These are phyloP conservation scores for Cynaeus angustus DNA, from an alignment of 2,888 invertebrate genomes.

Conservation along the genomic window DNA sequence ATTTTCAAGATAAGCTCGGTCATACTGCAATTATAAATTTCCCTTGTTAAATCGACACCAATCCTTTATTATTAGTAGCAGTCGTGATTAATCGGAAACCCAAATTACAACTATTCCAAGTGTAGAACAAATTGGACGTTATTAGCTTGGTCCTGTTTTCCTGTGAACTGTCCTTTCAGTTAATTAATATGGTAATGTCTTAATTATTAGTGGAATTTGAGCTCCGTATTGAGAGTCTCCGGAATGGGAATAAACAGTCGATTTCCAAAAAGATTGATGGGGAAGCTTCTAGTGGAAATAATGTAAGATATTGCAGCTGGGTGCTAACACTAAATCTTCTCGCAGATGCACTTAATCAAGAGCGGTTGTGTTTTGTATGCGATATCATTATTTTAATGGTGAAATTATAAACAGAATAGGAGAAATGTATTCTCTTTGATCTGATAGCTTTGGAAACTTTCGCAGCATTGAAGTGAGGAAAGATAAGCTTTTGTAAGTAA, in stretches of 20 bases:
- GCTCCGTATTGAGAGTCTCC: background rate
- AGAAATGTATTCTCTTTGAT: constrained; percentile 4
- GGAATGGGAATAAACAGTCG: background rate
- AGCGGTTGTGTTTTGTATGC: background rate
- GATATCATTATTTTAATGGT: background rate
- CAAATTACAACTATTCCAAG: constrained; percentile 19
- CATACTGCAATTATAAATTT: background rate
- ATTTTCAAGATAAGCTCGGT: constrained; percentile 4
- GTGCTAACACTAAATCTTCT: constrained; percentile 6
- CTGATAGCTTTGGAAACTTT: background rate
- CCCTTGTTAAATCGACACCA: background rate
- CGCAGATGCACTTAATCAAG: constrained; percentile 9
- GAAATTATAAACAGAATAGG: constrained; percentile 2
- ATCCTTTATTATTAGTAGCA: constrained; percentile 1
- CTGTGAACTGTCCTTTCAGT: constrained; percentile 15
- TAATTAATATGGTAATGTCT: constrained; percentile 33
- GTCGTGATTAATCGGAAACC: constrained; percentile 12
- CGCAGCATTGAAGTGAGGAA: background rate
- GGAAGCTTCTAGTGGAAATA: constrained; percentile 10
- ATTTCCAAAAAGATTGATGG: constrained; percentile 11
- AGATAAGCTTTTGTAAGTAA: background rate
- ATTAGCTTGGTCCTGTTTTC: constrained; percentile 20
- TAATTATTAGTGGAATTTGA: constrained; percentile 19
- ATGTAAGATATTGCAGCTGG: constrained; percentile 13
- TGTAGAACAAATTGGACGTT: constrained; percentile 21